A percentile compares a stretch with the other conserved stretches of the same genome.
Conservation (phyloP, 1,140 invertebrate species). For the Bombus terrestris region DNA sequence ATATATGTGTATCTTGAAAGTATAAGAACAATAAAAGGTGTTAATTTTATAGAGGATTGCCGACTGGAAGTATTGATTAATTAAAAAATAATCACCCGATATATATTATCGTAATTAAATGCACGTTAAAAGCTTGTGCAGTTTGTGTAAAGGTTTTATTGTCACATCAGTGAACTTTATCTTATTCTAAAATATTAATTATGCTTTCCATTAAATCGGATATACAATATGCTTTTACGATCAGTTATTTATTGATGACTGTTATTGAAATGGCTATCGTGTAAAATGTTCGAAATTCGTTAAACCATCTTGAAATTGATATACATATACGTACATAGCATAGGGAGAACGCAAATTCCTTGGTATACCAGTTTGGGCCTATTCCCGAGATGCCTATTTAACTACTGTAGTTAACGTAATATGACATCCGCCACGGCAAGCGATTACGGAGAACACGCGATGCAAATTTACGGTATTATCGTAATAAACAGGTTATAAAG, state of each 20-base stretch:
- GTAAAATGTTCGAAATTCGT: conserved; percentile 59
- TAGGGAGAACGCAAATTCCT: conserved; percentile 52
- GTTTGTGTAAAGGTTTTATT: background rate
- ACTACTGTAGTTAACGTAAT: conserved; percentile 70
- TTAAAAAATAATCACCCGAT: background rate
- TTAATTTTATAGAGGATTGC: too few species aligned
- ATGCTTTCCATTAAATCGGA: background rate
- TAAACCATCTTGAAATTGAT: conserved; percentile 53
- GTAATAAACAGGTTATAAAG: conserved; percentile 78
- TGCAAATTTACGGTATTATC: conserved; percentile 76
- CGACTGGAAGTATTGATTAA: background rate
- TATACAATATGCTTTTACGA: background rate
- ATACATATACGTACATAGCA: conserved; percentile 11
- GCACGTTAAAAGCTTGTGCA: background rate
- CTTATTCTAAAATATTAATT: background rate
- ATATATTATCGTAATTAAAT: too few species aligned
- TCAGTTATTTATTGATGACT: conserved; percentile 11
- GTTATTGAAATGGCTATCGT: conserved; percentile 22
- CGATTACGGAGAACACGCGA: conserved; percentile 71
- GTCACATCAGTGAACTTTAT: background rate
- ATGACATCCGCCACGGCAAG: conserved; percentile 67
- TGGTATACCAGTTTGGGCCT: conserved; percentile 53
- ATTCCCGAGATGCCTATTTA: conserved; percentile 67
- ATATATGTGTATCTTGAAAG: too few species aligned
- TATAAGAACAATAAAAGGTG: too few species aligned